Conservation (phyloP, 2,113 vertebrate genomes). For the Numenius arquata region DNA sequence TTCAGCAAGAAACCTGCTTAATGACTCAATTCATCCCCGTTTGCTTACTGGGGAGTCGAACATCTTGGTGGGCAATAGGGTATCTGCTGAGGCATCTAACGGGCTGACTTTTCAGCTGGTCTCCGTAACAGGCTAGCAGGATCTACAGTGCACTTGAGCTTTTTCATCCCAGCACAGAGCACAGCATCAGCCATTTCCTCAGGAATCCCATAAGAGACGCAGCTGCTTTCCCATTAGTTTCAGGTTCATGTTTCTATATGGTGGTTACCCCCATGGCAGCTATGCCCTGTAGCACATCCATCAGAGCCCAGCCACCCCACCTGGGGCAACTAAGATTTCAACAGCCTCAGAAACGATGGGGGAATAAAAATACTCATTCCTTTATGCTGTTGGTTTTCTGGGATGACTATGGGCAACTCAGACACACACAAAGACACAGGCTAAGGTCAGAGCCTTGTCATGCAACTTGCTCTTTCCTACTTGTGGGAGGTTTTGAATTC, state of each 20-base stretch:
- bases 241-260: background rate
- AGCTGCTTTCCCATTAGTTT: background rate
- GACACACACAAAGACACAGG: background rate
- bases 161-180: background rate
- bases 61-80: background rate
- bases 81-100: background rate
- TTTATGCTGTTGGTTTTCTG: background rate
- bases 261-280: background rate
- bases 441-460: background rate
- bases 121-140: background rate
- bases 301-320: background rate
- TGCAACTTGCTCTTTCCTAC: background rate
- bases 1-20: background rate
- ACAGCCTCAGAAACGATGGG: background rate
- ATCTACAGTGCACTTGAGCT: background rate
- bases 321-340: background rate
- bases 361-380: background rate
- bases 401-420: background rate
- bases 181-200: background rate
- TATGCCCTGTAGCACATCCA: background rate
- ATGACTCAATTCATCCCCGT: accelerated
- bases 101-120: background rate
- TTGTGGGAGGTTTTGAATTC: background rate
- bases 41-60: background rate
- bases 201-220: background rate